A percentile compares a stretch with the other conserved stretches of the same genome.
phyloP scores from a whole-genome alignment of 2,888 invertebrate species.

The Sinodicranocentrus sp. region DNA sequence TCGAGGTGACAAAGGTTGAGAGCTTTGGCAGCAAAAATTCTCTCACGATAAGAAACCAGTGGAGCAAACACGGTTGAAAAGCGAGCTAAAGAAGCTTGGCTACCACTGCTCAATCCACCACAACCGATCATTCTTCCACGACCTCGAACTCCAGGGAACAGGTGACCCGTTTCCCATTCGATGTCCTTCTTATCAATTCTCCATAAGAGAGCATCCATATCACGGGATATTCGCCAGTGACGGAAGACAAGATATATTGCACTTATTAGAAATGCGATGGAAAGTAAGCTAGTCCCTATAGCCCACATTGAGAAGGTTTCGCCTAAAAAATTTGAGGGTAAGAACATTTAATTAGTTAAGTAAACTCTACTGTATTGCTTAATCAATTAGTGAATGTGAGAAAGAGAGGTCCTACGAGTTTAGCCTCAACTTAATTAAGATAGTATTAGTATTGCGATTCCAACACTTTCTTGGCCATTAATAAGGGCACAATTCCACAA shows the following conservation, averaged over 20 bases:
- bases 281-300: slow-evolving; percentile 36
- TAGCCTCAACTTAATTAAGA: too few relatives aligned
- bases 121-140: slow-evolving; percentile 44
- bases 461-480: too few relatives aligned
- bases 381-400: too few relatives aligned
- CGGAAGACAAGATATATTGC: slow-evolving; percentile 83
- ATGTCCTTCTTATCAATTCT: slow-evolving; percentile 95
- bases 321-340: slow-evolving; percentile 33
- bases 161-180: slow-evolving; percentile 79
- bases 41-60: slow-evolving; percentile 92
- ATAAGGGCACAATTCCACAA: too few relatives aligned
- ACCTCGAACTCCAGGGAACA: slow-evolving; percentile 67
- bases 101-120: slow-evolving; percentile 51
- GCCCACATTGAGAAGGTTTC: slow-evolving; percentile 59
- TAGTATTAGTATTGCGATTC: too few relatives aligned
- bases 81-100: slow-evolving; percentile 78
- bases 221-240: slow-evolving; percentile 96
- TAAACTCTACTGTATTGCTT: too few relatives aligned
- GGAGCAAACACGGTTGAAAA: slow-evolving; percentile 94
- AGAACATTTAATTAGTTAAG: not conserved
- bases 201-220: slow-evolving; percentile 94
- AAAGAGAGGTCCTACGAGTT: too few relatives aligned
- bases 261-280: slow-evolving; percentile 31
- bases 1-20: slow-evolving; percentile 79
- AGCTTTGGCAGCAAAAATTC: slow-evolving; percentile 91